Evolutionary conservation across 2,797 vertebrate genomes (phyloP), one percentile per base, ranked within the genome.

Genomic region (Cephalopachus bancanus): DNA sequence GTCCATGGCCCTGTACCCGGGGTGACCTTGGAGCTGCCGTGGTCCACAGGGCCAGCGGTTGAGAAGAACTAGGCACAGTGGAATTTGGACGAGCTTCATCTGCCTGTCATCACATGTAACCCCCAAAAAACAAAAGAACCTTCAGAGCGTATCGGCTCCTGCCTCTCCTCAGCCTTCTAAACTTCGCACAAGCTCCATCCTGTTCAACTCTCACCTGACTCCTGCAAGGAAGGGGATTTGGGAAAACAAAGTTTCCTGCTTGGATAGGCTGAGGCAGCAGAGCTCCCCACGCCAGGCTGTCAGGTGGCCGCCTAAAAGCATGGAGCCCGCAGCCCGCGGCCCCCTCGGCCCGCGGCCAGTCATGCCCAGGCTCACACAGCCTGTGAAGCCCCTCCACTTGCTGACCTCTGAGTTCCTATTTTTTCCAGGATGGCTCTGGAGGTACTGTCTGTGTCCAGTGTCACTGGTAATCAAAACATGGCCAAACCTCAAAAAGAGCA

Each of bases 91-190:
- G 76, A 57, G 4, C 6, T 53, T 33, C 51, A 11, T 28, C 30
- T 16, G 2, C 28, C 30, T 9, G 5, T 53, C 80, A 53, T 72
- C 69, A 57, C 28, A 5, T 3, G 1, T 15, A 5, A 28, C 53
- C 22, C 64, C 22, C 3, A 37, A 88, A 91, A 91, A 51, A 80
- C n/a, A 37, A 37, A 37, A 37, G 37, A 37, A 37, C 37, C 26
- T 16, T 69, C 26, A n/a, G 51, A 51, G 72, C 26, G n/a, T 26
- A 53, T 69, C 1, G 24, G 30, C 57, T 22, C 12, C 20, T 20
- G 22, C 7, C 55, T 75, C 22, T 88, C 85, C 76, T 60, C 20
- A 28, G 28, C 16, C 53, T 94, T 80, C 93, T 65, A 75, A 57
- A 60, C 44, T 64, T 86, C 72, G 65, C 3, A 5, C 16, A 12